These are phyloP conservation scores for Noturus placidus DNA, from an alignment of 2,113 vertebrate genomes.

Conservation along the genomic window DNA sequence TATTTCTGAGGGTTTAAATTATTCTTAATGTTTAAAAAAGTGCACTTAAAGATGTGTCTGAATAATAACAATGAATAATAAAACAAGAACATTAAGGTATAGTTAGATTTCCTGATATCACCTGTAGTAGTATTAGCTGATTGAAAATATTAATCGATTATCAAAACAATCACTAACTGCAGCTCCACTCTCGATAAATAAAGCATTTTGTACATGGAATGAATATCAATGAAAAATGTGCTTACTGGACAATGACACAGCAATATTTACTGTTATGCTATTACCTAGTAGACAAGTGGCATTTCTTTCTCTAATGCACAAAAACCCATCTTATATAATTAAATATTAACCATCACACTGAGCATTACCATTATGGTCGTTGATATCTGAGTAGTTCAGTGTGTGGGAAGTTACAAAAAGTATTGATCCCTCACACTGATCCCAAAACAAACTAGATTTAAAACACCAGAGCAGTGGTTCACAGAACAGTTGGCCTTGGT, in stretches of 20 bases:
- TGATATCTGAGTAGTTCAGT: background rate
- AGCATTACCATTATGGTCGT: background rate
- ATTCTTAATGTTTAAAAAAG: background rate
- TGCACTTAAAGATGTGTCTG: background rate
- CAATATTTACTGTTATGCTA: background rate
- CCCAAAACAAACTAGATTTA: background rate
- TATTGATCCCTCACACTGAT: background rate
- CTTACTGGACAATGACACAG: background rate
- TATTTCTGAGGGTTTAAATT: constrained; percentile 5
- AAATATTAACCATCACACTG: background rate
- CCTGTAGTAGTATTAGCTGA: background rate
- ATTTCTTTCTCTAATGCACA: background rate
- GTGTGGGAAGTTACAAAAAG: constrained; percentile 4
- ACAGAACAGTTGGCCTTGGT: constrained; percentile 19
- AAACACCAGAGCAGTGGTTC: background rate
- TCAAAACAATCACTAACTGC: background rate
- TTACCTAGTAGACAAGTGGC: background rate
- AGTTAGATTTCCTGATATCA: background rate
- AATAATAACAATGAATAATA: background rate
- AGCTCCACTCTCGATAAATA: background rate
- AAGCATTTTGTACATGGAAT: background rate
- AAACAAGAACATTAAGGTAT: background rate
- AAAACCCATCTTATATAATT: background rate
- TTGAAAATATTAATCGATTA: background rate
- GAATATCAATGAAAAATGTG: background rate